Base-by-base conservation (phyloP, 2,113 vertebrate genomes). In the Pagrus major region DNA sequence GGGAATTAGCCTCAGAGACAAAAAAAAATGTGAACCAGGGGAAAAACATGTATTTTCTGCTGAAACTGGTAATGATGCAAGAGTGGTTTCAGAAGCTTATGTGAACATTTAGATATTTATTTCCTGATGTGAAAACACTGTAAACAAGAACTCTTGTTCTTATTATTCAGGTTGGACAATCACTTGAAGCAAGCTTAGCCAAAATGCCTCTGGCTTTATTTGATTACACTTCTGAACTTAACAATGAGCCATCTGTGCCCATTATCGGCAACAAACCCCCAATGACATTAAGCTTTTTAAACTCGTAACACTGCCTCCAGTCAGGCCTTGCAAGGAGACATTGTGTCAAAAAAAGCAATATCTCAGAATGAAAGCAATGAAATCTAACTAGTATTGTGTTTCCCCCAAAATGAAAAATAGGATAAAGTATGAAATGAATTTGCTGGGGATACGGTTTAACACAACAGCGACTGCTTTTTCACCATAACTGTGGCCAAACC, bases 141-240 rank as follows among this genome's bases (percentile, higher is more conserved):
- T n/a, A n/a, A n/a, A 54, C 25, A 27, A 52, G 2, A 27, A 25
- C 23, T 15, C 49, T 10, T 49, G 18, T 49, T 51, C n/a, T 51
- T 23, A 23, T 44, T 25, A 66, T 66, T 27, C 46, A 39, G 16
- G 4, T 3, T 25, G 9, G 72, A n/a, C 47, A 7, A 63, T 44
- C 21, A 31, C 37, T 42, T 20, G 29, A 11, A 35, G 27, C 39
- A 4, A 55, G 29, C 42, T 35, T 33, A 33, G 46, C 23, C 8
- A 39, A 39, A 20, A 55, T 11, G 23, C 21, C 47, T 10, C 16
- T 6, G 21, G 49, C 31, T 71, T 25, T 20, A 12, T 64, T 58
- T 70, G 49, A 71, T 76, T 81, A 39, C 37, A 64, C 10, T 64
- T 76, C 39, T 56, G 39, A 64, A 56, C 33, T 71, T 42, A 71